These are phyloP conservation scores for Bufo bufo DNA, from an alignment of 2,113 vertebrate genomes.

Conservation along the genomic window DNA sequence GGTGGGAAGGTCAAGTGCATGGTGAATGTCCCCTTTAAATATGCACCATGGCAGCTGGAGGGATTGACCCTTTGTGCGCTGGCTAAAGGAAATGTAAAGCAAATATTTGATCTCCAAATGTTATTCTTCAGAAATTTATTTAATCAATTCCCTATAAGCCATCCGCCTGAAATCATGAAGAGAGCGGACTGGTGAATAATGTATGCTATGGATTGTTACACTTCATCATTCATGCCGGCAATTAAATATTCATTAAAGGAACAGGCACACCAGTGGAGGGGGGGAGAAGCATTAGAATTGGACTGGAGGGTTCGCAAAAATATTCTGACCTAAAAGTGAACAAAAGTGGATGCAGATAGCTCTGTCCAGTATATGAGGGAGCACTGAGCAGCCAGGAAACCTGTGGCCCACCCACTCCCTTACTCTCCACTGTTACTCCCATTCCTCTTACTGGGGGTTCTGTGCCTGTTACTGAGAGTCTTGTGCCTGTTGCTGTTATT, in stretches of 20 bases:
- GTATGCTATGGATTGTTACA: slow-evolving; percentile 21
- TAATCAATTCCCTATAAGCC: background rate
- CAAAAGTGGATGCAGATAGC: background rate
- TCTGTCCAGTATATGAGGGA: background rate
- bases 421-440: no score
- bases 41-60: no score
- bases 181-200: slow-evolving; percentile 31
- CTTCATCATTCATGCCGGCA: slow-evolving; percentile 40
- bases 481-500: no score
- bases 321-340: background rate
- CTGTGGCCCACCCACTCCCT: no score
- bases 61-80: background rate
- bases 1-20: no score
- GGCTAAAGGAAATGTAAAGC: background rate
- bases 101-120: background rate
- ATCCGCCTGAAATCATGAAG: slow-evolving; percentile 23
- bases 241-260: slow-evolving; percentile 41
- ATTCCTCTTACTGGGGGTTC: no score
- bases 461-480: no score
- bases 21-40: background rate
- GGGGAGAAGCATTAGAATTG: background rate
- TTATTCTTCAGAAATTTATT: slow-evolving; percentile 1
- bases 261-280: no score
- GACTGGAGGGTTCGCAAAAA: no score
- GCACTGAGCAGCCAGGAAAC: no score